phyloP scores from a whole-genome alignment of 35 echinoderm and acorn worm genomes.

The Apostichopus japonicus region DNA sequence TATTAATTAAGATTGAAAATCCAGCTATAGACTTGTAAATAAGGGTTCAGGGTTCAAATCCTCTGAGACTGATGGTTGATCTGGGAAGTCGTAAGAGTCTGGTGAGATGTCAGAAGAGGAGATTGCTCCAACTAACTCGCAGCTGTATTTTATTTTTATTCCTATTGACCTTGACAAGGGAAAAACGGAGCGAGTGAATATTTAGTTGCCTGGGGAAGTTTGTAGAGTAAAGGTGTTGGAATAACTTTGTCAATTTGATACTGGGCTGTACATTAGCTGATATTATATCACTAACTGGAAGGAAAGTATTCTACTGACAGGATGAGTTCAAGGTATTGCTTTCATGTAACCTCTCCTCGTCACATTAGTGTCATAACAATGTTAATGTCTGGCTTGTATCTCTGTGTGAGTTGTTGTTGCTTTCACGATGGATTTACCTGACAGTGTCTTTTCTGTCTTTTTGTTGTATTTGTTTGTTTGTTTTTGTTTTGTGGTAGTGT shows the following conservation, averaged over 20 bases:
- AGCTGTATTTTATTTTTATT: background rate
- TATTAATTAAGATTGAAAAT: background rate
- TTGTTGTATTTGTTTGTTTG: too few species aligned
- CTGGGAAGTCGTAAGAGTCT: background rate
- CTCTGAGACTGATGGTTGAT: background rate
- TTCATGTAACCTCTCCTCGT: too few species aligned
- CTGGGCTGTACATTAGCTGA: background rate
- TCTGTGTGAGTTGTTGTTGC: too few species aligned
- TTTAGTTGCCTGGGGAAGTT: slow-evolving; percentile 9
- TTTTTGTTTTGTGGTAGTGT: too few species aligned
- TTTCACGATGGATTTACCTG: too few species aligned
- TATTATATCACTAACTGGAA: background rate
- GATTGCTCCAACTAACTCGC: background rate
- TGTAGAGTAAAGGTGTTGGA: background rate
- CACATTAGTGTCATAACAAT: too few species aligned
- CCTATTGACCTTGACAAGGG: slow-evolving; percentile 1
- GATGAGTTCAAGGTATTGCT: background rate
- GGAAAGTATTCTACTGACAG: background rate
- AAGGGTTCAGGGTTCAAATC: background rate
- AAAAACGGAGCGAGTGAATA: background rate
- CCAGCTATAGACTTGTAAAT: background rate
- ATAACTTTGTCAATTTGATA: background rate
- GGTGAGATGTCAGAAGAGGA: background rate
- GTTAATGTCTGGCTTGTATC: too few species aligned
- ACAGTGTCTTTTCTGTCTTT: too few species aligned